Conservation (phyloP, 2,797 vertebrate genomes). For the Sciurus vulgaris region DNA sequence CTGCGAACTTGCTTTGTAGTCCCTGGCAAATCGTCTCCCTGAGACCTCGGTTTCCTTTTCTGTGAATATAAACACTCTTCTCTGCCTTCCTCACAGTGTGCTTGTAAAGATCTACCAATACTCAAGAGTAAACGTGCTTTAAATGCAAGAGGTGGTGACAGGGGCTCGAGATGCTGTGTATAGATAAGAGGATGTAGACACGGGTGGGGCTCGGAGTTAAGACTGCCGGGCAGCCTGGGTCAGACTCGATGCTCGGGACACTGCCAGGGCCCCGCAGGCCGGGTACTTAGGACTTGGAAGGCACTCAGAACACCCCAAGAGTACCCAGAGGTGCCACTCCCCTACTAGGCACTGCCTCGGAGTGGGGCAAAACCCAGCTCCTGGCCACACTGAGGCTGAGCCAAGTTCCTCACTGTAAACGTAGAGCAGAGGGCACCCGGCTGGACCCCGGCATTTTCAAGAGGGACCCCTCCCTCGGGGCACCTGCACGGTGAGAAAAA, state of each 20-base stretch:
- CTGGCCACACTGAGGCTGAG: not conserved
- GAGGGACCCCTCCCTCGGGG: not conserved
- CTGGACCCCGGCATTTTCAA: not conserved
- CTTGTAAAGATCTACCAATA: not conserved
- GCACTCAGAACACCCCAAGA: not conserved
- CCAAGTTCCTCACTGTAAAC: not conserved
- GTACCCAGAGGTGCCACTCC: not conserved
- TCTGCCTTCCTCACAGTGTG: not conserved
- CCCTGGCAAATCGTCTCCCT: not conserved
- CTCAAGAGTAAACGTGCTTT: not conserved
- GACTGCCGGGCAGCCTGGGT: not conserved
- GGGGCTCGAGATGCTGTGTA: no score
- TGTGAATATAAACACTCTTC: not conserved
- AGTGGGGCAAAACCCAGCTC: not conserved
- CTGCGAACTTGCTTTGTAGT: not conserved
- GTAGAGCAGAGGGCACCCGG: not conserved
- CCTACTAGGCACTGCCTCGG: not conserved
- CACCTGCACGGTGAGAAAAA: no score
- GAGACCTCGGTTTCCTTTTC: not conserved
- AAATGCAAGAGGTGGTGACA: not conserved
- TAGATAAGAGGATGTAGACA: no score
- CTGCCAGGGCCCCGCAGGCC: no score
- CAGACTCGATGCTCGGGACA: not conserved
- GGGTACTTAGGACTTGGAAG: not conserved
- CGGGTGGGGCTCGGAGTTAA: not conserved